These are phyloP conservation scores for Drosophila subsilvestris DNA, from an alignment of 2,888 invertebrate genomes.

Conservation along the genomic window DNA sequence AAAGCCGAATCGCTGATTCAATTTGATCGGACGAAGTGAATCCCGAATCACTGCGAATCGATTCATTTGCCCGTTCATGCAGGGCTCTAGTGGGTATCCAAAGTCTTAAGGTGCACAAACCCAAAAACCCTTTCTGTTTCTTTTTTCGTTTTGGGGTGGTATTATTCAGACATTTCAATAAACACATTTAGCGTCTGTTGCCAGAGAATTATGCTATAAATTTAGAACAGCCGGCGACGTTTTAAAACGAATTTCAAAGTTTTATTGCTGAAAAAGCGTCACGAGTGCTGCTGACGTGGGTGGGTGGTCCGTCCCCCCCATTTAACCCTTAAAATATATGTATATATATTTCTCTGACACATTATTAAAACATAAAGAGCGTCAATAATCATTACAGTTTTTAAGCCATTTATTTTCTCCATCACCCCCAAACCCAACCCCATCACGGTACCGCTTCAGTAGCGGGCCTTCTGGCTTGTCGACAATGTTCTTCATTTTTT, in stretches of 20 bases:
- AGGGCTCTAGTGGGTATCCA: too few species aligned
- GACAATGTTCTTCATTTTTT: constrained; percentile 34
- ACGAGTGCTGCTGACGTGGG: constrained; percentile 74
- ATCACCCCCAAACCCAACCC: too few species aligned
- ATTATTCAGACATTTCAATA: constrained; percentile 50
- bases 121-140: constrained; percentile 11
- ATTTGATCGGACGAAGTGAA: too few species aligned
- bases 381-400: constrained; percentile 79
- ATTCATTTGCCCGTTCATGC: too few species aligned
- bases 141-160: background rate
- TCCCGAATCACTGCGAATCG: too few species aligned
- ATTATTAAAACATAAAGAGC: constrained; percentile 80
- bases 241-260: constrained; percentile 79
- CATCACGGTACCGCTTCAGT: constrained; percentile 14
- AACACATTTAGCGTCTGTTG: constrained; percentile 59
- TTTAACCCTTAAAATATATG: constrained; percentile 70
- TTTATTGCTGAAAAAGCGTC: constrained; percentile 68
- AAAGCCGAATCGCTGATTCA: too few species aligned
- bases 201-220: constrained; percentile 68
- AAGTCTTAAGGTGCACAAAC: background rate
- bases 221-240: constrained; percentile 71
- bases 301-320: constrained; percentile 45
- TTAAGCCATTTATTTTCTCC: constrained; percentile 68
- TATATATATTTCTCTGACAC: constrained; percentile 64
- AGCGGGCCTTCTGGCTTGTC: constrained; percentile 37